Evolutionary conservation across 2,888 invertebrate genomes (phyloP).

Genomic region (Netelia melanura): DNA sequence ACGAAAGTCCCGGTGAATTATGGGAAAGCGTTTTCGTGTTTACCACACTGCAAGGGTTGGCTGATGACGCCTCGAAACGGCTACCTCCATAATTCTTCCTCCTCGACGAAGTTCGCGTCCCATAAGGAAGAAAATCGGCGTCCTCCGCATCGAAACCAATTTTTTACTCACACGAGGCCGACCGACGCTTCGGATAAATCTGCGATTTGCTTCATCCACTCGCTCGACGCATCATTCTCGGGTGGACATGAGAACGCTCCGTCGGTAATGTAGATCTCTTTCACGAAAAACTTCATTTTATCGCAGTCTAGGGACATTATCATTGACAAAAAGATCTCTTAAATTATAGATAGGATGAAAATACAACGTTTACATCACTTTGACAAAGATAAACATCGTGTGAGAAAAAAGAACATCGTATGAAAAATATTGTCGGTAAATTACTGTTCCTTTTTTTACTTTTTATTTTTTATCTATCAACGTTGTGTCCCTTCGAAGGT

Average conservation of each 20-base stretch:
- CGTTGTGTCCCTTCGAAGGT: not conserved
- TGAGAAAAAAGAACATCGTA: no score
- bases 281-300: no score
- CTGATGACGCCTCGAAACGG: slow-evolving; percentile 26
- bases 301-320: no score
- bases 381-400: no score
- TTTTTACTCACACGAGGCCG: slow-evolving; percentile 66
- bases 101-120: slow-evolving; percentile 7
- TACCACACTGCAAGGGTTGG: slow-evolving; percentile 16
- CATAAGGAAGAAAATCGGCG: slow-evolving; percentile 40
- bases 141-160: slow-evolving; percentile 64
- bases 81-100: slow-evolving; percentile 37
- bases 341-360: no score
- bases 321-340: no score
- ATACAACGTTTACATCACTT: no score
- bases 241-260: not conserved
- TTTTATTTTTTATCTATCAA: not conserved
- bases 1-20: slow-evolving; percentile 52
- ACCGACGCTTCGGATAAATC: slow-evolving; percentile 27
- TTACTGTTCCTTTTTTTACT: not conserved
- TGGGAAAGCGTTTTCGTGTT: slow-evolving; percentile 40
- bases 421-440: no score
- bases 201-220: slow-evolving; percentile 23
- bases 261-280: not conserved
- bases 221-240: not conserved